A percentile compares a stretch with the other conserved stretches of the same genome.
Conservation (phyloP, 2,113 vertebrate genomes). For the Channa argus region DNA sequence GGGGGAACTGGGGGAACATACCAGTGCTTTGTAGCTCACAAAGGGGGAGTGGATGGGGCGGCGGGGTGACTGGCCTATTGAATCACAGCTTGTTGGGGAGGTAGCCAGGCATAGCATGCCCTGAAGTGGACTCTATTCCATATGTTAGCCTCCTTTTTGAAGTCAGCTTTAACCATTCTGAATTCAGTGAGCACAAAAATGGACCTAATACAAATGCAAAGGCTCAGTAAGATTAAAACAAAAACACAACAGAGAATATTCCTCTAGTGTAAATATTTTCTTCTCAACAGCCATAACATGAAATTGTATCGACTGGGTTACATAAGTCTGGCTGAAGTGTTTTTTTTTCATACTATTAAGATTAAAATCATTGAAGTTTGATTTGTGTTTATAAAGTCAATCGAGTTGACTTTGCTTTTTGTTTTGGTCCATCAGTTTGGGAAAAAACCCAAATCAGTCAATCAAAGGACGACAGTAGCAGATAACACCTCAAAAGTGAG, state of each 20-base stretch:
- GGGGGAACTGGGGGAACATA: constrained; percentile 39
- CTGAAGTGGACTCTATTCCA: constrained; percentile 56
- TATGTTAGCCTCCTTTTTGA: constrained; percentile 37
- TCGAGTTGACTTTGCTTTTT: too few species aligned
- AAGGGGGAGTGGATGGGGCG: constrained; percentile 42
- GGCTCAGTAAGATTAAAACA: background rate
- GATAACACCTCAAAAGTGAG: too few species aligned
- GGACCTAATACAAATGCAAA: background rate
- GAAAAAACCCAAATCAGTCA: too few species aligned
- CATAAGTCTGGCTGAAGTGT: too few species aligned
- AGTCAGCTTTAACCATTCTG: background rate
- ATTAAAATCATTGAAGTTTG: too few species aligned
- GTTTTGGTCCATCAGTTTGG: too few species aligned
- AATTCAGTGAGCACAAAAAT: background rate
- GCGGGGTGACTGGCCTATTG: constrained; percentile 46
- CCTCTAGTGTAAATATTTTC: too few species aligned
- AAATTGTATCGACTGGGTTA: too few species aligned
- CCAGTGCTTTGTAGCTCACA: constrained; percentile 45
- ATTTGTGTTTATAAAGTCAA: too few species aligned
- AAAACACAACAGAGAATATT: background rate
- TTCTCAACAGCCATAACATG: too few species aligned
- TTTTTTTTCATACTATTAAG: too few species aligned
- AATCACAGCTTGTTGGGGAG: constrained; percentile 31
- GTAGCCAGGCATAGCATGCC: constrained; percentile 22
- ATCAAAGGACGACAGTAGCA: too few species aligned